These are phyloP conservation scores for Drosophila nigritarsus DNA, from an alignment of 2,888 invertebrate genomes.

Conservation along the genomic window DNA sequence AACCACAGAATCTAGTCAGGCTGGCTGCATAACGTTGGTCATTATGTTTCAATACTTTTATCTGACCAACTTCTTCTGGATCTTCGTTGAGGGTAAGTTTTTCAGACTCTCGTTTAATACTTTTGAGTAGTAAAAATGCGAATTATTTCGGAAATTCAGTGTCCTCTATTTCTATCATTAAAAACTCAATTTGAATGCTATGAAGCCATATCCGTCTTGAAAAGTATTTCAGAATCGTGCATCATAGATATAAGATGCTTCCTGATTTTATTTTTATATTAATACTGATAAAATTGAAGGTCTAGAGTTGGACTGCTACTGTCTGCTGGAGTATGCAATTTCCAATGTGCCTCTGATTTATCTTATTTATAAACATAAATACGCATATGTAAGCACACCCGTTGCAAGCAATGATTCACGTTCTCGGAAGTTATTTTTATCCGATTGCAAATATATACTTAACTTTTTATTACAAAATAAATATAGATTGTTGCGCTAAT, in stretches of 20 bases:
- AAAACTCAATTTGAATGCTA: too few species aligned
- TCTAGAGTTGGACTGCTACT: not conserved
- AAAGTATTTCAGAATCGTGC: too few species aligned
- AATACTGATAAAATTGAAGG: not conserved
- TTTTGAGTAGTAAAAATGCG: not conserved
- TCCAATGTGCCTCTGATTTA: not conserved
- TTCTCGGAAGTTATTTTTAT: not conserved
- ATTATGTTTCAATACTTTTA: conserved; percentile 95
- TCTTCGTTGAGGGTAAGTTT: conserved; percentile 95
- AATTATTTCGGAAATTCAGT: too few species aligned
- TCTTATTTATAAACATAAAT: not conserved
- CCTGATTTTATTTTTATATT: not conserved
- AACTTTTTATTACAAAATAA: conserved; percentile 22
- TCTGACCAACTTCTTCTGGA: conserved; percentile 98
- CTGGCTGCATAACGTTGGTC: conserved; percentile 89
- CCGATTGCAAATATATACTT: not conserved
- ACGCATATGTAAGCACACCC: not conserved
- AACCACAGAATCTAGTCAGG: conserved; percentile 85
- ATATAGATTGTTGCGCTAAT: conserved; percentile 22
- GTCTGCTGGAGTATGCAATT: not conserved
- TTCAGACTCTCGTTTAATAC: not conserved
- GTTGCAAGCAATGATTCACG: not conserved
- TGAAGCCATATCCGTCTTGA: too few species aligned
- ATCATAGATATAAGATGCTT: too few species aligned
- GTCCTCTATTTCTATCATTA: too few species aligned